Conservation (phyloP, 2,888 invertebrate genomes). For the Drosophila differens region DNA sequence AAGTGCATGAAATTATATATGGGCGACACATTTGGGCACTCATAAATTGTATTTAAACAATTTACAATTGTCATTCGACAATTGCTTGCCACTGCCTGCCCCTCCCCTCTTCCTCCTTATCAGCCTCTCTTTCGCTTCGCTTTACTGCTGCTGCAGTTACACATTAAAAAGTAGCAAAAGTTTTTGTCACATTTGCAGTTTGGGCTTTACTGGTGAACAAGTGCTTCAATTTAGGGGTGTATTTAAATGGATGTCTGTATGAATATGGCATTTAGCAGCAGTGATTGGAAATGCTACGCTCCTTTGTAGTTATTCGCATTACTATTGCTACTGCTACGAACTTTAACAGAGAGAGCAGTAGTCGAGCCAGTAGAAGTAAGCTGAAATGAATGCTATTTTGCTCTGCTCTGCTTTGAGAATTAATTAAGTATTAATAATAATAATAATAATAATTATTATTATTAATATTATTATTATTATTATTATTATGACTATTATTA, state of each 20-base stretch:
- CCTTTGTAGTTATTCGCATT: not conserved
- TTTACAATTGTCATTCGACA: constrained; percentile 78
- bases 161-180: constrained; percentile 5
- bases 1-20: constrained; percentile 82
- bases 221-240: constrained; percentile 16
- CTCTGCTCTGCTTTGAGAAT: not conserved
- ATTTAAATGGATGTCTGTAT: constrained; percentile 6
- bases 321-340: not conserved
- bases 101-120: not conserved
- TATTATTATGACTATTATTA: not conserved
- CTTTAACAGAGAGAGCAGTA: not conserved
- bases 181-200: constrained; percentile 24
- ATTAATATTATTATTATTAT: not conserved
- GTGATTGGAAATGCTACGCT: not conserved
- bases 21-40: constrained; percentile 81
- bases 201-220: constrained; percentile 50
- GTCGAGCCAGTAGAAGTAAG: not conserved
- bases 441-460: too few species aligned
- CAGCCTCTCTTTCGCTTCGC: not conserved
- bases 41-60: constrained; percentile 81
- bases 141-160: constrained; percentile 19
- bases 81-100: constrained; percentile 62
- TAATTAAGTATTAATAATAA: not conserved
- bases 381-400: rapidly evolving
- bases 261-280: not conserved